phyloP scores from a whole-genome alignment of 2,797 vertebrate species.

The Eremophila alpestris region DNA sequence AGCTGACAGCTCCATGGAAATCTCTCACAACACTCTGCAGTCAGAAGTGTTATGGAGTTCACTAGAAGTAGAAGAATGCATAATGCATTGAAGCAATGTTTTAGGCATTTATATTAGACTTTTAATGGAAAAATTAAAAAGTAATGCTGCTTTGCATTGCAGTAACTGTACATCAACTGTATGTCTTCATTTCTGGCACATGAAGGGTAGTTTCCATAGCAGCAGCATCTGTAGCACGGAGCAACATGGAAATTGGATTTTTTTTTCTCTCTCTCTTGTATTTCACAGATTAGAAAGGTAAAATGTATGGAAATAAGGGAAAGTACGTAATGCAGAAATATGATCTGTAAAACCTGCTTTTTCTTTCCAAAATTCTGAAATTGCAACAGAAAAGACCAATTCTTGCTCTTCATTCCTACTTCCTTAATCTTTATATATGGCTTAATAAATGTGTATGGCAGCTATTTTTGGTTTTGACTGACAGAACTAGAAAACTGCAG shows the following conservation, averaged over 20 bases:
- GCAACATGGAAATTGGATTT: constrained; percentile 40
- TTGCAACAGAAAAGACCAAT: not conserved
- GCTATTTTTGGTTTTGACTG: not conserved
- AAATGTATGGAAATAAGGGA: constrained; percentile 2
- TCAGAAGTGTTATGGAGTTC: constrained; percentile 35
- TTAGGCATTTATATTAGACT: constrained; percentile 65
- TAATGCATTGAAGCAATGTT: constrained; percentile 57
- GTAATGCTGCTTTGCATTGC: constrained; percentile 68
- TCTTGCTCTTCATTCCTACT: not conserved
- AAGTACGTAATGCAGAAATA: not conserved
- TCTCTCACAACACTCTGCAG: constrained; percentile 1
- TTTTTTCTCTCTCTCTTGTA: not conserved
- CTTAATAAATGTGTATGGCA: not conserved
- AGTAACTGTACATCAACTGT: constrained; percentile 52
- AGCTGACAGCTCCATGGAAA: constrained; percentile 50
- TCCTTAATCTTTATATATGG: not conserved
- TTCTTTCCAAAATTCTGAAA: constrained; percentile 1
- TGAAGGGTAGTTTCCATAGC: constrained; percentile 70
- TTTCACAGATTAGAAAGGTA: constrained; percentile 32
- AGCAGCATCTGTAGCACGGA: constrained; percentile 58
- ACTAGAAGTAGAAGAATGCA: constrained; percentile 43
- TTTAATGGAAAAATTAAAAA: constrained; percentile 69
- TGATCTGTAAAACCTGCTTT: not conserved
- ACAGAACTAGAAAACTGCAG: not conserved
- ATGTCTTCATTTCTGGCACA: constrained; percentile 69